Base-by-base conservation (phyloP, 2,113 vertebrate species). In the Psittacula cyanocephala region DNA sequence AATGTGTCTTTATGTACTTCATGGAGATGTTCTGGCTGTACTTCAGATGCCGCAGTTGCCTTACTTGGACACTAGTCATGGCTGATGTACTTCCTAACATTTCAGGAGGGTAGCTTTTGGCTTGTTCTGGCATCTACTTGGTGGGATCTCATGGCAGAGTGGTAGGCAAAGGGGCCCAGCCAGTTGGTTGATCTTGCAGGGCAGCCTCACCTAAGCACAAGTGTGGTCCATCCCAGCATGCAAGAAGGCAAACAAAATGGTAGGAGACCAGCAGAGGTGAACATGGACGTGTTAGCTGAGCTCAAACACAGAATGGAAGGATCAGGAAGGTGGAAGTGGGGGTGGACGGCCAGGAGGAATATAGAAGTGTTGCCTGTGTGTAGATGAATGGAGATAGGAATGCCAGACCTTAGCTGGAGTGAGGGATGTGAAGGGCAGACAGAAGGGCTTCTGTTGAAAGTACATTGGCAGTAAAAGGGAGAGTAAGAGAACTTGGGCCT, bases 221-320 rank as follows among this genome's bases (percentile, higher is more conserved):
- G 3, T 9, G 19, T 23, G 7, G 20, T 72, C 28, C 47, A 53
- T 68, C 11, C 8, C 7, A 19, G 5, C 1, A 0, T 24, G 31
- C 35, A 31, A 9, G 39, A 77, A 68, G 11, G 35, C 78, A 29
- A 50, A 65, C 8, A 64, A 59, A 80, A 19, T 14, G 5, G 15
- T 77, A 11, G 33, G 60, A 81, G 35, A 46, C 27, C 63, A 65
- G 24, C 17, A 60, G 17, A 46, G 33, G 10, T 39, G 17, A 55
- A 10, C 16, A 4, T 41, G 44, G 25, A 50, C 8, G 37, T 71
- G 9, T 28, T 82, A 59, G 17, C 25, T n/a, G 47, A 77, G 53
- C 72, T 86, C 33, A 74, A 9, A 20, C 31, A 15, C 15, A 12
- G 68, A 29, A 5, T 10, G 17, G 63, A 60, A 50, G 43, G 37